These are phyloP conservation scores for Empis livida DNA, from an alignment of 2,888 invertebrate genomes.

Conservation along the genomic window DNA sequence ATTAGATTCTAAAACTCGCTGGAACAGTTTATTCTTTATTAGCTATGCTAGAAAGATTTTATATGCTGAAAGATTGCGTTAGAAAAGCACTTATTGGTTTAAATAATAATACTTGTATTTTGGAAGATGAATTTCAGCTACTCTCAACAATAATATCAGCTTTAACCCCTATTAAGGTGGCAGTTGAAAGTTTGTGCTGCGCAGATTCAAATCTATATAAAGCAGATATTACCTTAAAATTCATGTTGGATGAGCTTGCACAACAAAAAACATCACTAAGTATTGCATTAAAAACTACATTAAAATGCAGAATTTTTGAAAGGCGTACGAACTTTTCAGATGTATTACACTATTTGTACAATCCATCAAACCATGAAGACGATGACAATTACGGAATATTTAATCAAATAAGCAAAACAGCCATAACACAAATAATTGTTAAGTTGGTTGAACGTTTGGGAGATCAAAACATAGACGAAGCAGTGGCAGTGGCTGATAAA, in stretches of 20 bases:
- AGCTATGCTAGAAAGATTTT: constrained; percentile 11
- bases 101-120: constrained; percentile 7
- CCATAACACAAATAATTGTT: too few relatives aligned
- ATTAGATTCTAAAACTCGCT: constrained; percentile 11
- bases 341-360: too few relatives aligned
- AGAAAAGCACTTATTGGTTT: constrained; percentile 14
- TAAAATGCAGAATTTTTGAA: too few relatives aligned
- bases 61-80: constrained; percentile 12
- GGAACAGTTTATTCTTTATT: constrained; percentile 10
- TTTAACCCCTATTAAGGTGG: background rate
- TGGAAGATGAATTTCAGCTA: background rate
- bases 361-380: too few relatives aligned
- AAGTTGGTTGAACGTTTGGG: too few relatives aligned
- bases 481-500: too few relatives aligned
- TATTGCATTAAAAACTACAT: too few relatives aligned
- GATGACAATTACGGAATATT: too few relatives aligned
- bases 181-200: constrained; percentile 1
- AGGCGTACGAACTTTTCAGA: too few relatives aligned
- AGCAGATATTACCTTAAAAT: background rate
- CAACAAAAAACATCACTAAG: too few relatives aligned
- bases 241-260: constrained; percentile 1
- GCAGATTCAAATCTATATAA: background rate
- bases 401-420: too few relatives aligned
- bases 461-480: too few relatives aligned
- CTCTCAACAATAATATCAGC: background rate